Evolutionary conservation across 2,797 vertebrate species (phyloP).

Genomic region (Malacoctenus gilli): DNA sequence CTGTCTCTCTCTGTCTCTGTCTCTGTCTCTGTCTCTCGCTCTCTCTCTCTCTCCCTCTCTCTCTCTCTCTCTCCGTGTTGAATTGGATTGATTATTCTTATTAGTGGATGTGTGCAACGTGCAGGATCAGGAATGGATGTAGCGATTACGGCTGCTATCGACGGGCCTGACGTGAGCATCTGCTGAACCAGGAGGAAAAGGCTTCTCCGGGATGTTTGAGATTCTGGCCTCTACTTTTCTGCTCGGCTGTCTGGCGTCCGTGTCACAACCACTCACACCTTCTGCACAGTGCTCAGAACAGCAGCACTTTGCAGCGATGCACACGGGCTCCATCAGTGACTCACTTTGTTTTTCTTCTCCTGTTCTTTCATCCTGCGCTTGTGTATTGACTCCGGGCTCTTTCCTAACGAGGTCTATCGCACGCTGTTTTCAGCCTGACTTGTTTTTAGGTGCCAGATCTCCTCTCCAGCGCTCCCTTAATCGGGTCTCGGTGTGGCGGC

Average conservation of each 20-base stretch:
- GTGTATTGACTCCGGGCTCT: conserved; percentile 55
- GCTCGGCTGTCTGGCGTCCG: conserved; percentile 42
- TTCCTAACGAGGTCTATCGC: conserved; percentile 62
- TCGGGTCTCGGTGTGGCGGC: conserved; percentile 1
- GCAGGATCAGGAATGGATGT: conserved; percentile 13
- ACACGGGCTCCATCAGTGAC: conserved; percentile 37
- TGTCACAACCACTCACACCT: conserved; percentile 42
- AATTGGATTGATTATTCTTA: conserved; percentile 26
- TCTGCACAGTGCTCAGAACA: conserved; percentile 32
- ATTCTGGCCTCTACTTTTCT: conserved; percentile 49
- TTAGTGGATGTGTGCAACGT: conserved; percentile 2
- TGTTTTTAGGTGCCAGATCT: conserved; percentile 44
- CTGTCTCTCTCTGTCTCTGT: too few species aligned
- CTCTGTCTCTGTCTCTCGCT: too few species aligned
- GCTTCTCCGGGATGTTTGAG: conserved; percentile 62
- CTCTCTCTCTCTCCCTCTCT: too few species aligned
- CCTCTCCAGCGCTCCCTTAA: conserved; percentile 29
- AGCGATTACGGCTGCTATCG: conserved; percentile 26
- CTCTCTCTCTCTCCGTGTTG: neutral
- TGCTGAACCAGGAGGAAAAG: conserved; percentile 61
- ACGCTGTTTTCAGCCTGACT: conserved; percentile 63
- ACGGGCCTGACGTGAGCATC: conserved; percentile 42
- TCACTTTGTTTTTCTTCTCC: conserved; percentile 41
- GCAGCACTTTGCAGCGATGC: conserved; percentile 23
- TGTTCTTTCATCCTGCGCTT: conserved; percentile 40